These are phyloP conservation scores for Diplolepis rosae DNA, from an alignment of 2,888 invertebrate genomes.

Conservation along the genomic window DNA sequence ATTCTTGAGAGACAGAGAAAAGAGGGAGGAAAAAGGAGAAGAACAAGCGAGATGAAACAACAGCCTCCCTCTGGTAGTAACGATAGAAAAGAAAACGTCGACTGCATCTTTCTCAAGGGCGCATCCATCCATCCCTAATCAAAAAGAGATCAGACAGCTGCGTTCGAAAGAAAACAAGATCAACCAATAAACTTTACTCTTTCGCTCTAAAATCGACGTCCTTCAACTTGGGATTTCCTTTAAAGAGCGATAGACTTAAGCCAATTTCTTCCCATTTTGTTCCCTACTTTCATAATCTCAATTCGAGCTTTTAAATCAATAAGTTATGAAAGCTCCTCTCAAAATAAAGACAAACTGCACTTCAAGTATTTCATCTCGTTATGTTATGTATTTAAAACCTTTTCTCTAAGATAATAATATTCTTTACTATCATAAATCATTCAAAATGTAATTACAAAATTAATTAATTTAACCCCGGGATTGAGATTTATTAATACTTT, in stretches of 20 bases:
- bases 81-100: conserved; percentile 24
- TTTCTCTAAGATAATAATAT: not conserved
- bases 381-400: no score
- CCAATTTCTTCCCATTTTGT: not conserved
- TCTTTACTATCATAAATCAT: conserved; percentile 9
- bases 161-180: conserved; percentile 4
- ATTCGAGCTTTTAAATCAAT: not conserved
- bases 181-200: conserved; percentile 16
- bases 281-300: not conserved
- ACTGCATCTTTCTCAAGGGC: conserved; percentile 42
- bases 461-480: conserved; percentile 11
- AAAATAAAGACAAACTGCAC: no score
- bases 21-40: conserved; percentile 25
- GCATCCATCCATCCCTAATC: conserved; percentile 39
- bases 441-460: conserved; percentile 14
- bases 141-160: conserved; percentile 12
- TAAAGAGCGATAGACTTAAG: not conserved
- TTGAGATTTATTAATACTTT: conserved; percentile 18
- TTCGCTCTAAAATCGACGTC: conserved; percentile 1
- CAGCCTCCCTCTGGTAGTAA: conserved; percentile 32
- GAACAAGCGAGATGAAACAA: conserved; percentile 24
- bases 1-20: conserved; percentile 13
- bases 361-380: no score
- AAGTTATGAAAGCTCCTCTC: no score
- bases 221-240: not conserved